Conservation (phyloP, 1,140 invertebrate genomes). For the Drosophila auraria region DNA sequence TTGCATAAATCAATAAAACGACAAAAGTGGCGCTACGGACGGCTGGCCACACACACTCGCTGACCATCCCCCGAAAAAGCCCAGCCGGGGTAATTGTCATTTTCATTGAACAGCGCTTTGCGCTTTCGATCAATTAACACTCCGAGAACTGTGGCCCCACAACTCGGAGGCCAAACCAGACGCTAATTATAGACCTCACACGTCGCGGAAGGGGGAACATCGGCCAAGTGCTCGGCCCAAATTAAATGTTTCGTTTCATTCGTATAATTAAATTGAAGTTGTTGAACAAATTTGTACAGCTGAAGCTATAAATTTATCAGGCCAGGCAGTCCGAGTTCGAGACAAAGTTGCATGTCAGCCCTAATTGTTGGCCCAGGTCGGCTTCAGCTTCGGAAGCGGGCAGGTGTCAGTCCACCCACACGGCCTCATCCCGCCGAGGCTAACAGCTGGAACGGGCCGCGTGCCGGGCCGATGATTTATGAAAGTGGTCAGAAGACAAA, state of each 20-base stretch:
- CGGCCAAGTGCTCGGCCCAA: slow-evolving; percentile 23
- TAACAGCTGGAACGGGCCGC: slow-evolving; percentile 17
- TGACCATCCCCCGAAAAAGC: too few species aligned
- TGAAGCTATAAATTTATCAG: slow-evolving; percentile 73
- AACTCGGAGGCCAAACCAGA: slow-evolving; percentile 42
- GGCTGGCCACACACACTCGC: slow-evolving; percentile 15
- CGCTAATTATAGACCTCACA: slow-evolving; percentile 64
- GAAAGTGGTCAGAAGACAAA: slow-evolving; percentile 5
- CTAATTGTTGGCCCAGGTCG: slow-evolving; percentile 64
- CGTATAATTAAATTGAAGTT: slow-evolving; percentile 76
- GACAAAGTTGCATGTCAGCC: slow-evolving; percentile 69
- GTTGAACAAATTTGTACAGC: slow-evolving; percentile 76
- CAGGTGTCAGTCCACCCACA: slow-evolving; percentile 46
- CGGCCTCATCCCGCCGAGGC: not conserved
- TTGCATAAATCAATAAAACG: slow-evolving; percentile 63
- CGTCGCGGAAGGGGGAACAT: not conserved
- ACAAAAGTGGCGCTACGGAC: slow-evolving; percentile 12
- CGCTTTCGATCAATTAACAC: slow-evolving; percentile 62
- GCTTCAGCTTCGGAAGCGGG: not conserved
- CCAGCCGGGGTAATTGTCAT: slow-evolving; percentile 15
- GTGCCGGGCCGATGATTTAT: slow-evolving; percentile 48
- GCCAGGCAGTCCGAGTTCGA: slow-evolving; percentile 39
- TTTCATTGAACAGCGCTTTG: slow-evolving; percentile 17
- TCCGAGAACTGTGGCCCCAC: slow-evolving; percentile 28
- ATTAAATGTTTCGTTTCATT: slow-evolving; percentile 64